These are phyloP conservation scores for Limnephilus marmoratus DNA, from an alignment of 2,888 invertebrate genomes.

Conservation along the genomic window DNA sequence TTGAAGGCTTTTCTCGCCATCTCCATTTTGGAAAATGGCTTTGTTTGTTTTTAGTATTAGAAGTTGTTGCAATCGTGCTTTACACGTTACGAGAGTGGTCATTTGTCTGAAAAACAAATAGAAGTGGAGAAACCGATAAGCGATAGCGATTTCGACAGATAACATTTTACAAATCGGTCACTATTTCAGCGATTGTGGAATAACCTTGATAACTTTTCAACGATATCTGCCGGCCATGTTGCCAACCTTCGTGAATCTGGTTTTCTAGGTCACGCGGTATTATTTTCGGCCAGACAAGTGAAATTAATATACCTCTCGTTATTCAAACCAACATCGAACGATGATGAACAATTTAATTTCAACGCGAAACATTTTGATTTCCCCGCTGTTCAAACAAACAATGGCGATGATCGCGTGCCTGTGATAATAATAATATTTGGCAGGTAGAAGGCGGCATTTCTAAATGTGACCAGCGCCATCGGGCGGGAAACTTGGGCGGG, in stretches of 20 bases:
- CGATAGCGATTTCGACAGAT: background rate
- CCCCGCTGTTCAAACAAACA: slow-evolving; percentile 8
- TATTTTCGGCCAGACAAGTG: slow-evolving; percentile 15
- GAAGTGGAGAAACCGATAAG: too few relatives aligned
- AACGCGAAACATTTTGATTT: slow-evolving; percentile 18
- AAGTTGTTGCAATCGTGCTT: too few relatives aligned
- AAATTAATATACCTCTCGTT: slow-evolving; percentile 3
- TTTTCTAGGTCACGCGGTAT: slow-evolving; percentile 26
- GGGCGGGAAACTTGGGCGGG: background rate
- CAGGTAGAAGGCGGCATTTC: slow-evolving; percentile 7
- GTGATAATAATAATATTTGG: background rate
- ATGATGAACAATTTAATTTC: slow-evolving; percentile 3
- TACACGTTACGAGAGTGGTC: too few relatives aligned
- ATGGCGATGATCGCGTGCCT: background rate
- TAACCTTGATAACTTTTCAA: slow-evolving; percentile 6
- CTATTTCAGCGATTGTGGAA: background rate
- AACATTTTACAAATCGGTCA: background rate
- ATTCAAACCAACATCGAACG: background rate
- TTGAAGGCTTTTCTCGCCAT: background rate
- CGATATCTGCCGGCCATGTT: background rate
- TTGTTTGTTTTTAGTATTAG: background rate
- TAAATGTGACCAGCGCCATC: slow-evolving; percentile 16
- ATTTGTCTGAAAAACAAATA: too few relatives aligned
- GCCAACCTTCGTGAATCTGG: slow-evolving; percentile 4
- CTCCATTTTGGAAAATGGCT: background rate